Base-by-base conservation (phyloP, 1,140 invertebrate species). In the Nephila pilipes region DNA sequence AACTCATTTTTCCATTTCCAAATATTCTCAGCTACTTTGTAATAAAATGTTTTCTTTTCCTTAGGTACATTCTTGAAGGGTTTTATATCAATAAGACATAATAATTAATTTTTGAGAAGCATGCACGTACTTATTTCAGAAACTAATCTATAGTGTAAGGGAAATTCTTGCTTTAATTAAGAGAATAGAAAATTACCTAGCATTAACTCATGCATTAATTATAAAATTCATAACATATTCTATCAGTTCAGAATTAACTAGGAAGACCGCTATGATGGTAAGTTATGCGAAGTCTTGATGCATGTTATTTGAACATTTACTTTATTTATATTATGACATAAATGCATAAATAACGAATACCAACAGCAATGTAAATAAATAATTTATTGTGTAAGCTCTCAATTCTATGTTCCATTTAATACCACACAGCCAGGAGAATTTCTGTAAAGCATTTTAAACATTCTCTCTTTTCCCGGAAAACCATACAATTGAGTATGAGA, bases 321-420 rank as follows among this genome's bases (percentile, higher is more conserved):
- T 46, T 54, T 55, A 38, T 25, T n/a, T 29, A 18, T 38, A 25
- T 1, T 81, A 14, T 55, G 80, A 81, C 20, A 14, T 81, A 38
- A 55, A 81, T 81, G 22, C 12, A 55, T 81, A 81, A 81, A 81
- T 81, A 81, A 81, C 12, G 36, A 55, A 46, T 54, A 12, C 36
- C 36, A 81, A 81, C 80, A 81, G 38, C 36, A 81, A 54, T 55
- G 80, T 81, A 81, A 81, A 81, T 81, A 81, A 81, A 81, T 81
- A 81, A 81, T 81, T 81, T 81, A 81, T 81, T 81, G 80, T 81
- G 80, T 81, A 81, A 81, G 80, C 80, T 81, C 80, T 81, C 80
- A 55, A 54, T 81, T 75, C 69, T 75, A 75, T 75, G 69, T 36
- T 81, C 38, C 80, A 81, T 55, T 81, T 81, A 54, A 81, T 81